Evolutionary conservation across 2,888 invertebrate genomes (phyloP), one percentile per base, ranked within the genome.

Genomic region (Griposia aprilina): DNA sequence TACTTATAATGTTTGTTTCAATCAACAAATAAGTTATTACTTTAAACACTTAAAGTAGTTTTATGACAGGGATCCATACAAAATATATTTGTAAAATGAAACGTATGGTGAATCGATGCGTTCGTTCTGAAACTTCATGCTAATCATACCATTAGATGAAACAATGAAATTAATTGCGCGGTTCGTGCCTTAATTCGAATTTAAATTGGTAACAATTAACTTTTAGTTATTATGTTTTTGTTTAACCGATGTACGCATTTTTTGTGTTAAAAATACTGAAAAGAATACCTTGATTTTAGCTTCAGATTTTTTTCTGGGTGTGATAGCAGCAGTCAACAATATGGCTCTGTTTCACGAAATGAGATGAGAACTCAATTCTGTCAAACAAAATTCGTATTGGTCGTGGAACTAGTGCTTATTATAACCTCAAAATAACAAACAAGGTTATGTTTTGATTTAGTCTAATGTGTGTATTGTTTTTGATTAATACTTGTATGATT

Each of bases 341-440:
- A 15, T 15, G 23, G 15, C 7, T 3, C 30, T 55, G 45, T 77
- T 71, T 36, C 78, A 48, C 52, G 60, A 70, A 74, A 77, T 50
- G 15, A 71, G 68, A 17, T 6, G 5, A 41, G 5, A 41, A 10
- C 0, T 26, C 8, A 67, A 45, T 17, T 20, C 60, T 69, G 69
- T 76, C 62, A 76, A 26, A 55, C 41, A 60, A 67, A 65, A 41
- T 6, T 59, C 0, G 48, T 59, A 7, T 13, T 26, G 13, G 30
- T 60, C 30, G 73, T 76, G 52, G 30, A 81, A 50, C 20, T 60
- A 36, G 62, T 77, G 23, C 23, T 23, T 69, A 74, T 65, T 57
- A 62, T 85, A 90, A 88, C 89, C 90, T 87, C 65, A 80, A 87
- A 87, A 57, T 30, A 45, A 17, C 30, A 59, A 57, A 69, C 0